These are phyloP conservation scores for Acanthoscelides obtectus DNA, from an alignment of 2,888 invertebrate species.

Conservation along the genomic window DNA sequence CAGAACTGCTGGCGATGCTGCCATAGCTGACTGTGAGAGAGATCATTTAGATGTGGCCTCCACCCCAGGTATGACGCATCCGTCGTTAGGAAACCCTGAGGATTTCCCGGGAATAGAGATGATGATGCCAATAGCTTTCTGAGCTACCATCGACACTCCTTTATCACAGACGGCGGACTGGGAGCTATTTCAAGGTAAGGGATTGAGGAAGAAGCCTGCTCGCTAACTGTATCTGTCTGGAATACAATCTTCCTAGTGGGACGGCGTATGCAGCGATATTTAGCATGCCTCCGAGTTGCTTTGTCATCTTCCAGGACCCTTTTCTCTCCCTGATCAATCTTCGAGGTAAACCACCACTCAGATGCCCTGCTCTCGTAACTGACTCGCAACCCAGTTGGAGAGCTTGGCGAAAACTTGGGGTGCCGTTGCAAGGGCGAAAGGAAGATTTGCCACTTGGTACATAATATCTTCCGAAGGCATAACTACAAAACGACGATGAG, in stretches of 20 bases:
- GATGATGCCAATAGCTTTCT: constrained; percentile 7
- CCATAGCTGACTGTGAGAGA: constrained; percentile 10
- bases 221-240: constrained; percentile 5
- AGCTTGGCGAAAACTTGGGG: constrained; percentile 13
- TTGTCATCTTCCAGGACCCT: constrained; percentile 11
- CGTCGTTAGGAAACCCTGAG: constrained; percentile 18
- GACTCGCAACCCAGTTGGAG: constrained; percentile 16
- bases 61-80: constrained; percentile 22
- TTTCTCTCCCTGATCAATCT: constrained; percentile 13
- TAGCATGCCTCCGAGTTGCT: constrained; percentile 8
- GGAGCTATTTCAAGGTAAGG: no score
- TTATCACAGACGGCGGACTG: neutral
- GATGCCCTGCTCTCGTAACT: constrained; percentile 10
- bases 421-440: constrained; percentile 19
- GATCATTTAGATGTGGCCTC: constrained; percentile 16
- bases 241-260: constrained; percentile 9
- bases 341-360: constrained; percentile 19
- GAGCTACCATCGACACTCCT: constrained; percentile 16
- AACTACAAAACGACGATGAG: no score
- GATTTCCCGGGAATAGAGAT: constrained; percentile 14
- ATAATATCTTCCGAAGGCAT: constrained; percentile 8
- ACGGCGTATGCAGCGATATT: constrained; percentile 7
- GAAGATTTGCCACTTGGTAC: constrained; percentile 18
- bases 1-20: constrained; percentile 10
- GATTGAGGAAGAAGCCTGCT: neutral